Percentiles rank a stretch among this genome's conserved stretches.
Evolutionary conservation across 1,140 invertebrate genomes (phyloP).

Genomic region (Augochlora pura): DNA sequence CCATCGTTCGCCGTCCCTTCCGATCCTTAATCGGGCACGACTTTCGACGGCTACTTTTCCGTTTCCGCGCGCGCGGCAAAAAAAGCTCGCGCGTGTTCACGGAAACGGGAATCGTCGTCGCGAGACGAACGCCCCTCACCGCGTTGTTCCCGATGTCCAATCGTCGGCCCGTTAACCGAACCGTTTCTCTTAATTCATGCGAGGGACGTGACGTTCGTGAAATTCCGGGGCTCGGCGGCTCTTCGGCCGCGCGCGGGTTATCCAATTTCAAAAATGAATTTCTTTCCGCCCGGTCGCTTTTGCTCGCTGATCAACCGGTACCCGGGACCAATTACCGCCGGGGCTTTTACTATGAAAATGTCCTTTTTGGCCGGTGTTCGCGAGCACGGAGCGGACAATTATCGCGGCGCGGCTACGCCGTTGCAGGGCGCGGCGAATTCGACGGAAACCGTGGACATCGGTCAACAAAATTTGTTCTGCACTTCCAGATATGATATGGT

Average conservation of each 20-base stretch:
- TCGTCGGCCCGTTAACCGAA: neutral
- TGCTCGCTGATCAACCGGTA: neutral
- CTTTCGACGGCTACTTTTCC: too few relatives aligned
- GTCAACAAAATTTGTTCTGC: too few relatives aligned
- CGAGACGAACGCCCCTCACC: too few relatives aligned
- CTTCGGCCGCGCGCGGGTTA: neutral
- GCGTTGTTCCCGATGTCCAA: neutral
- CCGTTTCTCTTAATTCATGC: constrained; percentile 18
- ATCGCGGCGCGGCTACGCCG: too few relatives aligned
- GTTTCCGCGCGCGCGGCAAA: too few relatives aligned
- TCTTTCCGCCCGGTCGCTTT: neutral
- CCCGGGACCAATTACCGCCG: constrained; percentile 14
- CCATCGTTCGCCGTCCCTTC: too few relatives aligned
- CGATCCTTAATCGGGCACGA: too few relatives aligned
- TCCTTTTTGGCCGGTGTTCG: constrained; percentile 18
- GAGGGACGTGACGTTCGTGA: constrained; percentile 1
- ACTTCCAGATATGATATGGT: too few relatives aligned
- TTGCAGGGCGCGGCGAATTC: too few relatives aligned
- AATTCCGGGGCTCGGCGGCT: neutral
- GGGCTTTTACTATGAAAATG: constrained; percentile 16
- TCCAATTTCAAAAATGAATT: constrained; percentile 27
- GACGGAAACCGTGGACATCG: too few relatives aligned
- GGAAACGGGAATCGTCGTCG: too few relatives aligned
- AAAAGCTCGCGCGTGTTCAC: too few relatives aligned
- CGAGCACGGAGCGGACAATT: constrained; percentile 18